These are phyloP conservation scores for Aphelinus atriplicis DNA, from an alignment of 1,140 invertebrate species.

Conservation along the genomic window DNA sequence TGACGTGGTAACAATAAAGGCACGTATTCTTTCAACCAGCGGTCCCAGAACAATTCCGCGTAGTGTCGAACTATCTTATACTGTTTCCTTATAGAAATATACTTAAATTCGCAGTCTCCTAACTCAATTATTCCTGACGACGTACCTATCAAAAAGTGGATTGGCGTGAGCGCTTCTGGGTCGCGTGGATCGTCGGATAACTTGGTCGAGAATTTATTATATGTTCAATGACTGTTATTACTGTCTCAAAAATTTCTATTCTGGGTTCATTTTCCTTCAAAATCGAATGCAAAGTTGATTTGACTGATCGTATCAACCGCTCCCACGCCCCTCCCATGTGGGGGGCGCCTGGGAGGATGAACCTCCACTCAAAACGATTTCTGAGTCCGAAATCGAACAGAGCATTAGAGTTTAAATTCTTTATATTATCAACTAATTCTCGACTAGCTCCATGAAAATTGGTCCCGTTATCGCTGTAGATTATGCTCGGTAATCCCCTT, in stretches of 20 bases:
- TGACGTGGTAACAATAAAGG: too few species aligned
- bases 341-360: background rate
- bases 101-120: too few species aligned
- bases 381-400: background rate
- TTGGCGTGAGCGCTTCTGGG: background rate
- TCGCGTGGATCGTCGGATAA: background rate
- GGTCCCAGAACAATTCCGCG: too few species aligned
- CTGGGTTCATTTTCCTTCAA: background rate
- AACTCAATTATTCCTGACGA: too few species aligned
- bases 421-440: background rate
- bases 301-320: background rate
- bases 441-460: background rate
- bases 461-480: constrained; percentile 9
- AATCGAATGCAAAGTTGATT: background rate
- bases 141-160: too few species aligned
- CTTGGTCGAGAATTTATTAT: constrained; percentile 1
- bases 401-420: background rate
- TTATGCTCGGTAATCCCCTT: background rate
- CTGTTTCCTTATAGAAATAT: too few species aligned
- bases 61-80: too few species aligned
- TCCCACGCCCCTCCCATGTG: constrained; percentile 9
- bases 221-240: background rate
- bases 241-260: background rate
- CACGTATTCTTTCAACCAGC: too few species aligned
- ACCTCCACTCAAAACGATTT: background rate